phyloP scores from a whole-genome alignment of 2,888 invertebrate species.

The Pollenia labialis region DNA sequence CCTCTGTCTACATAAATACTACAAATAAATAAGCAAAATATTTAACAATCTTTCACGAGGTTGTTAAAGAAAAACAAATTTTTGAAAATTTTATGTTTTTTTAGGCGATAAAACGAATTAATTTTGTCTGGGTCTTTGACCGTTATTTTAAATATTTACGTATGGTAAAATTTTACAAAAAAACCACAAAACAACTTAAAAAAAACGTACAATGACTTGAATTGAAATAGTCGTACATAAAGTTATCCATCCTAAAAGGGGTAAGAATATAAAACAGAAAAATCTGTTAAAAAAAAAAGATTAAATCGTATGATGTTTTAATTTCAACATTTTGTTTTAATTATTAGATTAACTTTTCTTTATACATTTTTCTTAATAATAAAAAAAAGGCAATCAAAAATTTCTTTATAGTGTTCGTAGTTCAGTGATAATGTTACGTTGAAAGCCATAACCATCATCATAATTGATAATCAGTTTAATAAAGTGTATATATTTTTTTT shows the following conservation, averaged over 20 bases:
- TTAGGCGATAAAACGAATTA: conserved; percentile 39
- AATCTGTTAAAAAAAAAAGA: conserved; percentile 9
- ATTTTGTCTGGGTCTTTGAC: conserved; percentile 64
- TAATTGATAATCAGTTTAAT: conserved; percentile 4
- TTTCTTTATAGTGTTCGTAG: neutral
- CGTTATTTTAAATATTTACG: conserved; percentile 25
- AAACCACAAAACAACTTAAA: conserved; percentile 12
- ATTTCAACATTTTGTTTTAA: neutral
- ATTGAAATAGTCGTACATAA: neutral
- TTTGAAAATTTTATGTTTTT: neutral
- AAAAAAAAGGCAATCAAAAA: neutral
- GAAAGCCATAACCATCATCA: conserved; percentile 5
- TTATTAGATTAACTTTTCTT: conserved; percentile 22
- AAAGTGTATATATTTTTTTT: neutral
- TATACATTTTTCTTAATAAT: too few relatives aligned
- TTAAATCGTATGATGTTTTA: conserved; percentile 47
- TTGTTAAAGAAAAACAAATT: conserved; percentile 13
- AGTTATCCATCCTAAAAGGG: conserved; percentile 11
- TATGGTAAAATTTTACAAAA: conserved; percentile 15
- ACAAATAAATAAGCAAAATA: conserved; percentile 29
- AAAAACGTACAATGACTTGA: conserved; percentile 3
- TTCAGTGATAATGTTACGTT: neutral
- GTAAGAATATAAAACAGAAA: neutral
- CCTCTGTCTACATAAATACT: conserved; percentile 46
- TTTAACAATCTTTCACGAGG: conserved; percentile 8